Evolutionary conservation across 2,888 invertebrate species (phyloP).

Genomic region (Torymus auratus): DNA sequence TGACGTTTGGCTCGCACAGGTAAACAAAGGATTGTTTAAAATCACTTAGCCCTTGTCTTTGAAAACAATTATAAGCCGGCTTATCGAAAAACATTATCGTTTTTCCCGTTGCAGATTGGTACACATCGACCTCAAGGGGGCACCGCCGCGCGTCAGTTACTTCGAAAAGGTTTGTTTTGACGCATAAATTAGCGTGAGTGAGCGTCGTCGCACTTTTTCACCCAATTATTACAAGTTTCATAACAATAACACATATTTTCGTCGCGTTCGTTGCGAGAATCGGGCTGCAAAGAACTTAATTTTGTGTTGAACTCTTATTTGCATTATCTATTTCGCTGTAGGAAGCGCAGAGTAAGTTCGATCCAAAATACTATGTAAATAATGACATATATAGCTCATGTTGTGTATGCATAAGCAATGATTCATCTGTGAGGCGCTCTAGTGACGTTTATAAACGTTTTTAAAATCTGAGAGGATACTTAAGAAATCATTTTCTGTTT

Average conservation of each 20-base stretch:
- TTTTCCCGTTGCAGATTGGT: constrained; percentile 77
- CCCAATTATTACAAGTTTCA: neutral
- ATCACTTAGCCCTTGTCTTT: constrained; percentile 20
- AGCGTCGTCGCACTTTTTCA: constrained; percentile 52
- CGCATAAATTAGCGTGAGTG: constrained; percentile 32
- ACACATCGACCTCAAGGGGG: constrained; percentile 87
- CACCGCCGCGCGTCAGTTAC: constrained; percentile 82
- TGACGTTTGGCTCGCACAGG: constrained; percentile 78
- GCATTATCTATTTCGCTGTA: too few species aligned
- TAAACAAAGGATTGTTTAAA: constrained; percentile 67
- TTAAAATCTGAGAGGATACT: too few species aligned
- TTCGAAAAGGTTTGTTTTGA: constrained; percentile 78
- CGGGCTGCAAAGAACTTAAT: too few species aligned
- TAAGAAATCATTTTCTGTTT: constrained; percentile 16
- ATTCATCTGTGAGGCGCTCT: too few species aligned
- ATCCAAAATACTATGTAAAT: too few species aligned
- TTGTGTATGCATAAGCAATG: too few species aligned
- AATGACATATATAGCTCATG: too few species aligned
- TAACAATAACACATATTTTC: constrained; percentile 1
- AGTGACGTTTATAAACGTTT: too few species aligned
- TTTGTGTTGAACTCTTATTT: too few species aligned
- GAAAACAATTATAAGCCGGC: neutral
- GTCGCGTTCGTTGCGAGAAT: too few species aligned
- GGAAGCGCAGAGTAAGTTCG: too few species aligned
- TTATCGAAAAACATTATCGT: too few species aligned